Evolutionary conservation across 1,140 invertebrate genomes (phyloP).

Genomic region (Pachyrhynchus sulphureomaculatus): DNA sequence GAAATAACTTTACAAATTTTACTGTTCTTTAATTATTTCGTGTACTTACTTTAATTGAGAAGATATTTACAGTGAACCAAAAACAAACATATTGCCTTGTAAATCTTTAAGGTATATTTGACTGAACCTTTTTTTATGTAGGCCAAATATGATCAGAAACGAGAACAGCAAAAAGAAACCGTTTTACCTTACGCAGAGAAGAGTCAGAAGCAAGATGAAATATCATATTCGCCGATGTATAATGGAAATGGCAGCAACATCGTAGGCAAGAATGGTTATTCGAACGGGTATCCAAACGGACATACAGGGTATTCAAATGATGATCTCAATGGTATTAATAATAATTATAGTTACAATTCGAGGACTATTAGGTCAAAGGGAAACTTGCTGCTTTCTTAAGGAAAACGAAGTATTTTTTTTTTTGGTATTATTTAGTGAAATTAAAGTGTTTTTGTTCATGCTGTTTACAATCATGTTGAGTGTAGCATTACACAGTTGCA

Average conservation of each 20-base stretch:
- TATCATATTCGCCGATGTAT: background rate
- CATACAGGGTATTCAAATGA: background rate
- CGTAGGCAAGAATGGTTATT: background rate
- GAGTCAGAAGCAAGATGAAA: conserved; percentile 39
- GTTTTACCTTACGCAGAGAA: conserved; percentile 57
- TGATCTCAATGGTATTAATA: conserved; percentile 25
- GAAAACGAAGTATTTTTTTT: too few relatives aligned
- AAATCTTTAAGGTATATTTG: background rate
- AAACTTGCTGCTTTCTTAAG: conserved; percentile 27
- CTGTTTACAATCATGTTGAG: too few relatives aligned
- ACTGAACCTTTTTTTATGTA: conserved; percentile 46
- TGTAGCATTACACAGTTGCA: too few relatives aligned
- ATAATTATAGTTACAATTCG: conserved; percentile 30
- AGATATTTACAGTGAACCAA: background rate
- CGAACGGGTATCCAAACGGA: conserved; percentile 20
- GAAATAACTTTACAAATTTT: too few relatives aligned
- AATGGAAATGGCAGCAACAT: too few relatives aligned
- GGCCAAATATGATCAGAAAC: conserved; percentile 73
- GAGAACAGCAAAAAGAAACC: conserved; percentile 56
- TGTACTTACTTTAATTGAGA: background rate
- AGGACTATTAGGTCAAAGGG: conserved; percentile 30
- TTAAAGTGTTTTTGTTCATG: too few relatives aligned
- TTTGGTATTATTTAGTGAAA: too few relatives aligned
- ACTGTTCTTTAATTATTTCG: too few relatives aligned
- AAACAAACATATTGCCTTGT: background rate